Conservation (phyloP, 2,113 vertebrate species). For the Gnathonemus longibarbis region DNA sequence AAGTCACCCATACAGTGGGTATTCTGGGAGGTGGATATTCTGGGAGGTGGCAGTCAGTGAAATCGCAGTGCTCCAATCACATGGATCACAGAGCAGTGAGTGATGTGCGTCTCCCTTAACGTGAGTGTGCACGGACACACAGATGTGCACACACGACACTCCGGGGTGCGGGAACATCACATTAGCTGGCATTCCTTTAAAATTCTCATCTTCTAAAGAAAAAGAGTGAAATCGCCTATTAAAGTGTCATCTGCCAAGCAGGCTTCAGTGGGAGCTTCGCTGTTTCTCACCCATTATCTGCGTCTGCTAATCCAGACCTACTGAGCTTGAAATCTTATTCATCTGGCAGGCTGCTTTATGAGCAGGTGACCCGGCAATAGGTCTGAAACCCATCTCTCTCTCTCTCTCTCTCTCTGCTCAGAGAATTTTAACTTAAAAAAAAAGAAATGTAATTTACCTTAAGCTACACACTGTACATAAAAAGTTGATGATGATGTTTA, state of each 20-base stretch:
- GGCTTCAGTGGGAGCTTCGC: neutral
- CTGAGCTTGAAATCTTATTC: neutral
- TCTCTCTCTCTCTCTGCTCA: neutral
- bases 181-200: neutral
- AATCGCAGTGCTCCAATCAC: neutral
- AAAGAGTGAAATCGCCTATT: neutral
- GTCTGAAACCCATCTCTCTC: neutral
- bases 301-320: neutral
- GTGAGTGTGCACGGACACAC: neutral
- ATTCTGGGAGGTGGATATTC: neutral
- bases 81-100: neutral
- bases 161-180: neutral
- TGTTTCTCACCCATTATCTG: neutral
- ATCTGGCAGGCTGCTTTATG: neutral
- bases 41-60: neutral
- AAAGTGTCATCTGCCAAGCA: neutral
- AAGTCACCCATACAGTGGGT: neutral
- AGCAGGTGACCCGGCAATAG: neutral
- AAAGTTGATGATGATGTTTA: neutral
- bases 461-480: neutral
- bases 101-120: neutral
- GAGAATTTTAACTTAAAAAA: neutral
- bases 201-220: neutral
- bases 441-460: neutral
- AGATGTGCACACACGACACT: neutral